Base-by-base conservation (phyloP, 2,113 vertebrate genomes). In the Steatornis caripensis region DNA sequence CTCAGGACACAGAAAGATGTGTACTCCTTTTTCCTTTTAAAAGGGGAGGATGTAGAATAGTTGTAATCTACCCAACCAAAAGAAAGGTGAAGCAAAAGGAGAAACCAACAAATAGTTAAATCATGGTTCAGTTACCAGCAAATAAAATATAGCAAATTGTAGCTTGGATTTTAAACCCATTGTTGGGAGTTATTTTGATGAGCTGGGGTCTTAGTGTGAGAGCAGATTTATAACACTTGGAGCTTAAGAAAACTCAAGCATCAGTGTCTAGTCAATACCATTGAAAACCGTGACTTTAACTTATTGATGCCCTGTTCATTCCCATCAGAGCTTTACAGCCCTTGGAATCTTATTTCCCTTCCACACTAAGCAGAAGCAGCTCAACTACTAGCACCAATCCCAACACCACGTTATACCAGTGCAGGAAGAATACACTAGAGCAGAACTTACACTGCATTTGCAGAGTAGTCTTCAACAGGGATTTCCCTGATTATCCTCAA, bases 51-150 rank as follows among this genome's bases (percentile, higher is more conserved):
- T 55, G 22, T 16, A 84, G 21, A 70, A 43, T 32, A 5, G 1
- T 32, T 36, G 24, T 17, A n/a, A 51, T 1, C 3, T 62, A 37
- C 5, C 1, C 9, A 66, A 76, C 1, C 0, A 34, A 55, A 69
- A 66, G 27, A 72, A 55, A 45, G 1, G 3, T 46, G 36, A 60
- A 68, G 2, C 4, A 60, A 43, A 79, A 61, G 4, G 2, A 77
- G 41, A 74, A 6, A 5, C 4, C 12, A 71, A 30, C 11, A 64
- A 62, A 39, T 14, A 82, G 13, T 34, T 76, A 90, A 82, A 82
- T 29, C 15, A 18, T 6, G 5, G 48, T 21, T 64, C 71, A 19
- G 27, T 51, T 70, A 61, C 9, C 8, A 69, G 48, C 23, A 80
- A 72, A 36, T 3, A 86, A 83, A 89, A 27, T 34, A 61, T 11